Conservation (phyloP, 53 echinoderm and acorn worm genomes). For the Mesocentrotus franciscanus region DNA sequence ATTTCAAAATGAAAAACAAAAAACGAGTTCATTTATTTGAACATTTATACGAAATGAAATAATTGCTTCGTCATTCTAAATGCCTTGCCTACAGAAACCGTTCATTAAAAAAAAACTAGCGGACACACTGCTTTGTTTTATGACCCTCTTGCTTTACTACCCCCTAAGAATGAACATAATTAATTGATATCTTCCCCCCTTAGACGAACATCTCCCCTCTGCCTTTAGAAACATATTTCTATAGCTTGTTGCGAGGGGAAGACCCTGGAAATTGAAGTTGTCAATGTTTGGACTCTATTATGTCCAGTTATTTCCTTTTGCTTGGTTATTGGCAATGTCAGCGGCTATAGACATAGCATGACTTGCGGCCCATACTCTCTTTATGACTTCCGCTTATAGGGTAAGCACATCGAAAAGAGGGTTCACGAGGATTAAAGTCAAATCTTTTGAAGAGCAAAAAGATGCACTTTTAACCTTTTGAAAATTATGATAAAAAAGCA, state of each 20-base stretch:
- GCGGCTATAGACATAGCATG: conserved; percentile 36
- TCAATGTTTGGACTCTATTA: conserved; percentile 45
- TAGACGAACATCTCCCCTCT: not conserved
- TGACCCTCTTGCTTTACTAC: no score
- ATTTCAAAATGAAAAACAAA: not conserved
- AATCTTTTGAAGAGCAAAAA: no score
- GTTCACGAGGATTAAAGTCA: not conserved
- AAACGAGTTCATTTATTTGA: not conserved
- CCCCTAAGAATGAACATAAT: not conserved
- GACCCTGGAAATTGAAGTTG: conserved; percentile 24
- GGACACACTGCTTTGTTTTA: not conserved
- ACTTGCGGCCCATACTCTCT: conserved; percentile 36
- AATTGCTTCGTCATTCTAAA: not conserved
- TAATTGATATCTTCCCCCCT: conserved; percentile 45
- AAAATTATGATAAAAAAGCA: not conserved
- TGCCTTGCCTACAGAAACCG: not conserved
- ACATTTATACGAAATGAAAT: not conserved
- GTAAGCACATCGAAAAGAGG: not conserved
- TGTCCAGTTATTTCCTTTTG: conserved; percentile 36
- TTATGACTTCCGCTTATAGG: conserved; percentile 34
- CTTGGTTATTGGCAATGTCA: not conserved
- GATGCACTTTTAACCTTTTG: not conserved
- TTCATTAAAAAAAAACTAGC: not conserved
- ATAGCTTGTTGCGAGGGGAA: conserved; percentile 30
- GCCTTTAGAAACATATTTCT: not conserved